Base-by-base conservation (phyloP, 2,888 invertebrate species). In the Onthophagus sagittarius region DNA sequence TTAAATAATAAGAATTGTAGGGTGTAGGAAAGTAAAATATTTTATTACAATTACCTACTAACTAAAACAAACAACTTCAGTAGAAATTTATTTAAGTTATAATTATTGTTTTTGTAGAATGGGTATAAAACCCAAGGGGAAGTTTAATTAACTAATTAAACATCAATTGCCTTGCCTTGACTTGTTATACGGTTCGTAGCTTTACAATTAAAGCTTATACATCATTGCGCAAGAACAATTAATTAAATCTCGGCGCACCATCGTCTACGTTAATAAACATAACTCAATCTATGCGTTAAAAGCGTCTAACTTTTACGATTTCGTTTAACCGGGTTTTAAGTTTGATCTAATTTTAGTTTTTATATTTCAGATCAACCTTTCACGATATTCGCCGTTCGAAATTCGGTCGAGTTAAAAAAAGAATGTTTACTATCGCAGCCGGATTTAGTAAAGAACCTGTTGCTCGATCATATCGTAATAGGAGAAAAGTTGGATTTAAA, bases 401-500 rank as follows among this genome's bases (percentile, higher is more conserved):
- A 87, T 79, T 81, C 83, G 71, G 88, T 88, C 77, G 74, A 72
- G 53, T 15, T 73, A 7, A 72, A 62, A 69, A 85, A 86, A 77
- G 87, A 87, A 75, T 85, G 84, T 62, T 80, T 86, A 39, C 81
- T 85, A 63, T 83, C 84, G 63, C 84, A 85, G 73, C 86, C 86
- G 67, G 88, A 88, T 74, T 85, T 87, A 64, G 85, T 90, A 76
- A 89, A 89, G 82, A 87, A 88, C 79, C 85, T 90, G 76, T 85
- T 90, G 77, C 82, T 89, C 78, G 89, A 90, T 79, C 90, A 90
- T 81, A 86, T 90, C 79, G 87, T 90, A 75, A 86, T 90, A 15
- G 90, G 89, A 11, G 85, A 86, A 77, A 85, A 86, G 77, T 85
- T 89, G 75, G 87, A 89, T 79, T 83, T 86, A 80, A 86, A 82